Evolutionary conservation across 2,888 invertebrate genomes (phyloP), one percentile per base, ranked within the genome.

Genomic region (Stegana nigrithorax): DNA sequence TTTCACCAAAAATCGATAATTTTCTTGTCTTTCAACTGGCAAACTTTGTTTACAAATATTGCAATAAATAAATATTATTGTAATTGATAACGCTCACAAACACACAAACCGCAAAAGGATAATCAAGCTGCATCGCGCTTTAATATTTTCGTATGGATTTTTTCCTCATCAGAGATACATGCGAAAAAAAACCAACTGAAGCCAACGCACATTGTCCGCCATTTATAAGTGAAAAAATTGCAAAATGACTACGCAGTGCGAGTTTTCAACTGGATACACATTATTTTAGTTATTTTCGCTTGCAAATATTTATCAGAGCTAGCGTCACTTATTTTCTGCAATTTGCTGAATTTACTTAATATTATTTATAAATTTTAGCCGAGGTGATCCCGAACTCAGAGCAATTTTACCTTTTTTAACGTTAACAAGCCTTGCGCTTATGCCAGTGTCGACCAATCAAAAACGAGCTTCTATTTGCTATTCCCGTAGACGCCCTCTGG

Each of bases 141-240:
- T 39, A 4, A 39, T 39, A 39, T 39, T 39, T 39, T 39, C 39
- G 17, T 55, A 55, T 55, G 53, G 53, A 55, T 55, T 55, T 55
- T 50, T 55, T 21, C 26, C 32, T 14, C 32, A 5, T 17, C 53
- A n/a, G 21, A 21, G 26, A n/a, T 36, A 55, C 32, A 32, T 36
- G 53, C 32, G 21, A 29, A 29, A 21, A 36, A 39, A 39, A 10
- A 14, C 29, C 12, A 27, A n/a, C n/a, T 70, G 64, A 76, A 76
- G 75, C 76, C 76, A 76, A 76, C 78, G 77, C 76, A 76, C 76
- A 78, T 76, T 77, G 76, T 75, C 76, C 76, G 76, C 76, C 76
- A 76, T 76, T 76, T 78, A 78, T 70, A 73, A 73, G 68, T n/a
- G 36, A 62, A n/a, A n/a, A n/a, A n/a, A n/a, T n/a, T n/a, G n/a